Evolutionary conservation across 2,888 invertebrate species (phyloP), one percentile per base, ranked within the genome.

Genomic region (Tenthredo scrophulariae): DNA sequence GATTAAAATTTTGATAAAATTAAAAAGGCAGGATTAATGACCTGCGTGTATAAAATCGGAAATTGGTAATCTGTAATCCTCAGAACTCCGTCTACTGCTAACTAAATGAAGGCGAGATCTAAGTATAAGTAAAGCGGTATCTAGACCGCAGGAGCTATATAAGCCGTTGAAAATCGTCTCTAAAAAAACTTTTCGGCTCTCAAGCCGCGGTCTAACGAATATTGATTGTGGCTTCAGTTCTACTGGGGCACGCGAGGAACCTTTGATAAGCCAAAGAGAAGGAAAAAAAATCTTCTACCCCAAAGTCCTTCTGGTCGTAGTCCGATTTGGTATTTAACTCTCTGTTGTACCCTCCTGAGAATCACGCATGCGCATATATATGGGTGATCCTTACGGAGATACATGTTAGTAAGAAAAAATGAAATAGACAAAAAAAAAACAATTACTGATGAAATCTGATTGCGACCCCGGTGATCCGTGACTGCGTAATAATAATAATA

Each of bases 131-230:
- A 29, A 54, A 77, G 54, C 77, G 77, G 50, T 54, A 77, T 77
- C 29, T 77, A 54, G 77, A 77, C 77, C 50, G 50, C 50, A 33
- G 29, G 29, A 77, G 33, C 33, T 77, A 29, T 33, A 18, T 54
- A 77, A 77, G 26, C 77, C 54, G 54, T 77, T 54, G 29, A 77
- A 77, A 77, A 50, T 77, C 77, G 77, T 33, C 33, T 29, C 22
- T 74, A 7, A 74, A 33, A n/a, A 75, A 77, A 77, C 77, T 77
- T 77, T 77, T 77, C 33, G 77, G 33, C 29, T 77, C 77, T 33
- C 43, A 9, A 74, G 43, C 72, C 72, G 40, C 43, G 72, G 72
- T 43, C 43, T 50, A 50, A 77, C 77, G 77, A 33, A 77, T 77
- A 50, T 74, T 43, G 72, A 77, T 77, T 77, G 29, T 77, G 33